Evolutionary conservation across 1,140 invertebrate species (phyloP).

Genomic region (Zeugodacus cucurbitae): DNA sequence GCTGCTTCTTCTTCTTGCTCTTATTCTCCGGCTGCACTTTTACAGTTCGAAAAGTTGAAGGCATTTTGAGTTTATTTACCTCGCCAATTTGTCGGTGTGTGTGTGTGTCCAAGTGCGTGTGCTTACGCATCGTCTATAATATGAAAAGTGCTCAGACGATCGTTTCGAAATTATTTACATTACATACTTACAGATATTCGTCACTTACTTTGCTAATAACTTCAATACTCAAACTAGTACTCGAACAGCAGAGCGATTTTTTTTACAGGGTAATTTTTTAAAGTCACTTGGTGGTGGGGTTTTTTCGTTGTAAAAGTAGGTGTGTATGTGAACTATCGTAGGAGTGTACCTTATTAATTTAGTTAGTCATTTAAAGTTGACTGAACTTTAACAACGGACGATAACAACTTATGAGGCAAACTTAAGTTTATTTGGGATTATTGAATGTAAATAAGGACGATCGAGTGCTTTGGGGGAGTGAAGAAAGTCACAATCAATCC

Average conservation of each 20-base stretch:
- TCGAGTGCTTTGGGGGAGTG: too few relatives aligned
- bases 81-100: not conserved
- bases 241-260: not conserved
- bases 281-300: not conserved
- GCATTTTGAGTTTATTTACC: slow-evolving; percentile 22
- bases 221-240: not conserved
- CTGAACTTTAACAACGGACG: not conserved
- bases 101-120: not conserved
- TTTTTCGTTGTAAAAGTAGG: not conserved
- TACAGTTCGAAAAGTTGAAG: slow-evolving; percentile 24
- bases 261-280: not conserved
- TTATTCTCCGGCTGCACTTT: slow-evolving; percentile 8
- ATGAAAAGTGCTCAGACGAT: not conserved
- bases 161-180: too few relatives aligned
- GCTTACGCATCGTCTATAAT: not conserved
- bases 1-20: not conserved
- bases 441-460: too few relatives aligned
- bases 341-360: not conserved
- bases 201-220: not conserved
- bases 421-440: too few relatives aligned
- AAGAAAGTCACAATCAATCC: too few relatives aligned
- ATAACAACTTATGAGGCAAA: not conserved
- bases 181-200: not conserved
- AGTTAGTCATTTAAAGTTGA: not conserved
- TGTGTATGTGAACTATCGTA: not conserved